Base-by-base conservation (phyloP, 2,888 invertebrate species). In the Drosophila kambysellisi region DNA sequence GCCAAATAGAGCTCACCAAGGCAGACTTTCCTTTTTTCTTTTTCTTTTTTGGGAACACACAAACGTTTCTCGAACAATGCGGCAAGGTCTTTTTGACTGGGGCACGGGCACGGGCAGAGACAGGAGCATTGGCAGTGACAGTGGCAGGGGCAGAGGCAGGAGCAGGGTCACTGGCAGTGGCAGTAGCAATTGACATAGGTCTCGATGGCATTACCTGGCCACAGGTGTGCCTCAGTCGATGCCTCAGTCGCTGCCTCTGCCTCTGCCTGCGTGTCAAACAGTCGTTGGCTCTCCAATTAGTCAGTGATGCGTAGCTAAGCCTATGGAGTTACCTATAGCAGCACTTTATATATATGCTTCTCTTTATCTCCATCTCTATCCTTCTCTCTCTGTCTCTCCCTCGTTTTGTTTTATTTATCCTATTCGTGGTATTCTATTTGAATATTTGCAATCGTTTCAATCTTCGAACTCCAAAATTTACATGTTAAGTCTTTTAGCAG, bases 161-260 rank as follows among this genome's bases (percentile, higher is more conserved):
- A 54, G 43, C 60, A 72, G 41, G 51, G 62, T 32, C 58, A 54
- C 46, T 33, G 29, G 8, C 39, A 29, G 30, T 37, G 43, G 54
- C 57, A 43, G 43, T 15, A 39, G n/a, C 60, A 62, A 25, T 65
- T 59, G 70, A 59, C 46, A 53, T 57, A 35, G 71, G 70, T 58
- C 41, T 32, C n/a, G 30, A n/a, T 32, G 25, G n/a, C 30, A 59
- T 35, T 73, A 76, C 74, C 78, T 73, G 78, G 39, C 52, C 74
- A 35, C 69, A 77, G 76, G 68, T 65, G 73, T 71, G 73, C 51
- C 48, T 11, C 25, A 12, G 41, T 32, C 46, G 30, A 25, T 25
- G 20, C 20, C 20, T 25, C 20, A 25, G 12, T 35, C 30, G 15
- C 30, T 30, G 50, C 12, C 37, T 39, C n/a, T 43, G 43, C 20